phyloP scores from a whole-genome alignment of 2,113 vertebrate species.

The Natator depressus region DNA sequence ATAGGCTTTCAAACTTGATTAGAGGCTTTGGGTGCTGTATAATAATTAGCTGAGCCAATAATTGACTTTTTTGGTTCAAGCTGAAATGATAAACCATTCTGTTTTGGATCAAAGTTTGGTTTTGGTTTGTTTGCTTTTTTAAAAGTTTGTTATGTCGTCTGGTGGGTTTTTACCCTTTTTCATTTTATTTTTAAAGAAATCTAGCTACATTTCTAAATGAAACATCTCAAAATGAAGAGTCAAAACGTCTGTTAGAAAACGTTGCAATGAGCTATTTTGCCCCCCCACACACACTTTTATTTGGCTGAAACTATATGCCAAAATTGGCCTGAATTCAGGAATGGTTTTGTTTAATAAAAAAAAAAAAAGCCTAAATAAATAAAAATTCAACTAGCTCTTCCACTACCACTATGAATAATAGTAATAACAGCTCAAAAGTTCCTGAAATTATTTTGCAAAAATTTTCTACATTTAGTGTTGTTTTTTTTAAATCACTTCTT shows the following conservation, averaged over 20 bases:
- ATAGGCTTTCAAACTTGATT: neutral
- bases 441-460: neutral
- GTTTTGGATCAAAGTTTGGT: neutral
- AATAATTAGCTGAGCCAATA: neutral
- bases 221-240: neutral
- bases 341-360: neutral
- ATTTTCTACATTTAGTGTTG: neutral
- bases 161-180: neutral
- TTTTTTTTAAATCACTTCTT: neutral
- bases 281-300: too few relatives aligned
- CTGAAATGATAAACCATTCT: neutral
- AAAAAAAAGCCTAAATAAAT: neutral
- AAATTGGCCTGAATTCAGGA: neutral
- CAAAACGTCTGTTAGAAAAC: too few relatives aligned
- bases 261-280: too few relatives aligned
- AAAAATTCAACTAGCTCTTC: neutral
- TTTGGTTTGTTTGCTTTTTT: too few relatives aligned
- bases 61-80: neutral
- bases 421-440: neutral
- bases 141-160: too few relatives aligned
- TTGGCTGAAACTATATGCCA: neutral
- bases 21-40: neutral
- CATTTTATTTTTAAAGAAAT: neutral
- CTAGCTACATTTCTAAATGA: too few relatives aligned
- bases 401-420: neutral